phyloP scores from a whole-genome alignment of 2,888 invertebrate species.

The Papilio gigon region DNA sequence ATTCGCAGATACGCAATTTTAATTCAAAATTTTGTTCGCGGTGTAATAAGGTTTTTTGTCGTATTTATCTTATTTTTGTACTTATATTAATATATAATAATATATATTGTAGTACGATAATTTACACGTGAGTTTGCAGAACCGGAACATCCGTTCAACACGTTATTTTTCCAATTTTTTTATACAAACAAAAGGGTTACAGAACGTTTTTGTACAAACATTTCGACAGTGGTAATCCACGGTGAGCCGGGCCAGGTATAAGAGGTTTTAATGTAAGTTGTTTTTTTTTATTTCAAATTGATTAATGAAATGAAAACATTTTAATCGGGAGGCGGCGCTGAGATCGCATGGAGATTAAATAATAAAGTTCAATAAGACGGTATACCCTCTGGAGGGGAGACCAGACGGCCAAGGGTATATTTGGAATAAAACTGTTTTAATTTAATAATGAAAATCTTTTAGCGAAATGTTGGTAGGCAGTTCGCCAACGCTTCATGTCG shows the following conservation, averaged over 20 bases:
- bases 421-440: not conserved
- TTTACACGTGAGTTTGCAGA: too few relatives aligned
- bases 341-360: not conserved
- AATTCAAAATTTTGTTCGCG: constrained; percentile 1
- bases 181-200: too few relatives aligned
- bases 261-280: not conserved
- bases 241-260: too few relatives aligned
- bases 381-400: not conserved
- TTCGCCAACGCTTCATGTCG: constrained; percentile 5
- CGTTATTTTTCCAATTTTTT: too few relatives aligned
- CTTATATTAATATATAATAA: too few relatives aligned
- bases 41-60: not conserved
- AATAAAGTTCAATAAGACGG: not conserved
- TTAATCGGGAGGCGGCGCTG: not conserved
- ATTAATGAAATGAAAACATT: not conserved
- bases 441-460: constrained; percentile 7
- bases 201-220: too few relatives aligned
- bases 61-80: not conserved
- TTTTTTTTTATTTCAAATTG: not conserved
- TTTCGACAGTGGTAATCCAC: too few relatives aligned
- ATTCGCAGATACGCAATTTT: not conserved
- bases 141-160: too few relatives aligned
- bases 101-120: too few relatives aligned
- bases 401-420: not conserved
- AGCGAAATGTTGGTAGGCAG: not conserved